A percentile compares a stretch with the other conserved stretches of the same genome.
Evolutionary conservation across 2,797 vertebrate genomes (phyloP).

Genomic region (Myotis planiceps): DNA sequence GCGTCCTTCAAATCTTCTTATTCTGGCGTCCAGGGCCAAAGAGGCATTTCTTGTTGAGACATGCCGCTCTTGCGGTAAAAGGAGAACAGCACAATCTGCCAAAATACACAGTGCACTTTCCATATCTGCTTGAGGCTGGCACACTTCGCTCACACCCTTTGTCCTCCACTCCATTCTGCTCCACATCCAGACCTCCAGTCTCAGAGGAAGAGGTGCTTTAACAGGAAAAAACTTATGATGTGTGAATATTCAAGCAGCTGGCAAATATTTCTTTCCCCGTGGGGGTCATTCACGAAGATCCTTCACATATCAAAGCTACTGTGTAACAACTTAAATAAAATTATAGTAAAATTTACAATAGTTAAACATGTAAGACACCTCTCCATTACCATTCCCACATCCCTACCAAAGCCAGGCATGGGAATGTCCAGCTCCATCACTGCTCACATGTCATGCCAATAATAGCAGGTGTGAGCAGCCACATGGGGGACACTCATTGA

Average conservation of each 20-base stretch:
- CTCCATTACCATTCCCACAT: too few relatives aligned
- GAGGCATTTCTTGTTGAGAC: background rate
- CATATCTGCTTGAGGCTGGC: background rate
- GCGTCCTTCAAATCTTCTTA: background rate
- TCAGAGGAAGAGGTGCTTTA: background rate
- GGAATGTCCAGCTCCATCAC: too few relatives aligned
- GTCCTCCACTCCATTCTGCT: background rate
- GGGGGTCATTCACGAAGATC: background rate
- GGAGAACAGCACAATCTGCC: background rate
- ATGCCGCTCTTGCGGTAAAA: background rate
- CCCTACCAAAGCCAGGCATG: background rate
- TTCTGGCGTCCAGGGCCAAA: background rate
- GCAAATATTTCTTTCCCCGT: background rate
- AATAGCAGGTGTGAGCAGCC: background rate
- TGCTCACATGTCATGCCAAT: background rate
- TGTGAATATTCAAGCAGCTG: background rate
- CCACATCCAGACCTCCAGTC: background rate
- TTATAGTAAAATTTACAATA: background rate
- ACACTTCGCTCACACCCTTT: background rate
- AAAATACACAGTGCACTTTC: background rate
- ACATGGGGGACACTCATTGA: background rate
- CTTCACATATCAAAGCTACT: background rate
- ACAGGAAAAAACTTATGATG: background rate
- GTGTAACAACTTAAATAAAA: background rate
- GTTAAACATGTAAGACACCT: background rate